These are phyloP conservation scores for Serrognathus titanus DNA, from an alignment of 2,888 invertebrate genomes.

Conservation along the genomic window DNA sequence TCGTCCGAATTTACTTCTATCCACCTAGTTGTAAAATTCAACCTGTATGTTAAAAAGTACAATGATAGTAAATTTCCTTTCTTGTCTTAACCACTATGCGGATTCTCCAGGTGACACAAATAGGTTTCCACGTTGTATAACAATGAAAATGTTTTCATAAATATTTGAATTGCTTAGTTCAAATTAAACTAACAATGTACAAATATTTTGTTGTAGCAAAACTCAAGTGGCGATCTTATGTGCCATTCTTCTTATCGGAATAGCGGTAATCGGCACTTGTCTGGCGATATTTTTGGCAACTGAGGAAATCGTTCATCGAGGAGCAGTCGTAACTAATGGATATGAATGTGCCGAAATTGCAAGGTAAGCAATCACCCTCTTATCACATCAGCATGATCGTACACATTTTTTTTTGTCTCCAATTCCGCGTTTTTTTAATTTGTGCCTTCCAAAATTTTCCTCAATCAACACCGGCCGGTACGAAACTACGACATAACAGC, in stretches of 20 bases:
- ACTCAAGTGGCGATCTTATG: slow-evolving; percentile 15
- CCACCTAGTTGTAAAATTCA: no score
- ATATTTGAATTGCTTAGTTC: neutral
- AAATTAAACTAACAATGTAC: neutral
- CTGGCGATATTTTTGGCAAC: slow-evolving; percentile 15
- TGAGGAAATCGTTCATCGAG: slow-evolving; percentile 31
- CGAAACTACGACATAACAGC: no score
- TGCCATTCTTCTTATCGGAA: slow-evolving; percentile 16
- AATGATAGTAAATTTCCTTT: no score
- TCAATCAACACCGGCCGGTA: no score
- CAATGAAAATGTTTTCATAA: neutral
- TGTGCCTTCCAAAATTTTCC: no score
- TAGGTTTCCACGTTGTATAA: neutral
- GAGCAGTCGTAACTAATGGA: slow-evolving; percentile 72
- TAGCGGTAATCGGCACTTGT: slow-evolving; percentile 13
- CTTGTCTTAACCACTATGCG: neutral
- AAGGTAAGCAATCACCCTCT: slow-evolving; percentile 47
- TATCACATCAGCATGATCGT: no score
- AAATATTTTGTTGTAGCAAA: slow-evolving; percentile 16
- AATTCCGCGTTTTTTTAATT: no score
- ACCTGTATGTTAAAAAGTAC: no score
- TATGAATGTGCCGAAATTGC: slow-evolving; percentile 71
- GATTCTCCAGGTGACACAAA: neutral
- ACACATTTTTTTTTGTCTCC: no score
- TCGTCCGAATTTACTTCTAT: no score